Evolutionary conservation across 2,797 vertebrate species (phyloP).

Genomic region (Myripristis jacobus): DNA sequence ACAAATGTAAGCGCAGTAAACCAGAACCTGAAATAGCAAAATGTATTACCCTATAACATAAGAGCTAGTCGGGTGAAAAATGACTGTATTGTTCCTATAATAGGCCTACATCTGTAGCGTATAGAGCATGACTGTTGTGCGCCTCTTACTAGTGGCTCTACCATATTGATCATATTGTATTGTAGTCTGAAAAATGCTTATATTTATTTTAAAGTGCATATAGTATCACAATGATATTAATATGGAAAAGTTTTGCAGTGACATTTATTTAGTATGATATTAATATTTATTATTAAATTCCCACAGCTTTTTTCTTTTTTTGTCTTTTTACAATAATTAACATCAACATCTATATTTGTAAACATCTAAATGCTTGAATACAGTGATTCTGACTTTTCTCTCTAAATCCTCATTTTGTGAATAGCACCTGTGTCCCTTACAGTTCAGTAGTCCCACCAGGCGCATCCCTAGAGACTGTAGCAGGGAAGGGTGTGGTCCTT

Average conservation of each 20-base stretch:
- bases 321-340: neutral
- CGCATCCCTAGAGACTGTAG: constrained; percentile 42
- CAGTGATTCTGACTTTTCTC: neutral
- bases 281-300: no score
- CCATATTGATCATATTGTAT: no score
- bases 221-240: no score
- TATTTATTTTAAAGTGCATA: no score
- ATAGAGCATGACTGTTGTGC: no score
- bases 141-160: no score
- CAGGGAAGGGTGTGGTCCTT: constrained; percentile 79
- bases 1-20: constrained; percentile 5
- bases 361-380: neutral
- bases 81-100: no score
- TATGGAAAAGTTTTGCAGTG: no score
- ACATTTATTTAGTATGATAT: no score
- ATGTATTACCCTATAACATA: neutral
- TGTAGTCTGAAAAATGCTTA: no score
- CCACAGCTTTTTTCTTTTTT: neutral
- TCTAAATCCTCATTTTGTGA: neutral
- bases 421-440: constrained; percentile 22
- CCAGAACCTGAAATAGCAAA: neutral
- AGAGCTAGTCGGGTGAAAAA: no score
- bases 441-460: constrained; percentile 24
- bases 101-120: no score
- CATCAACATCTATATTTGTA: neutral